Base-by-base conservation (phyloP, 2,113 vertebrate species). In the Columba janthina region DNA sequence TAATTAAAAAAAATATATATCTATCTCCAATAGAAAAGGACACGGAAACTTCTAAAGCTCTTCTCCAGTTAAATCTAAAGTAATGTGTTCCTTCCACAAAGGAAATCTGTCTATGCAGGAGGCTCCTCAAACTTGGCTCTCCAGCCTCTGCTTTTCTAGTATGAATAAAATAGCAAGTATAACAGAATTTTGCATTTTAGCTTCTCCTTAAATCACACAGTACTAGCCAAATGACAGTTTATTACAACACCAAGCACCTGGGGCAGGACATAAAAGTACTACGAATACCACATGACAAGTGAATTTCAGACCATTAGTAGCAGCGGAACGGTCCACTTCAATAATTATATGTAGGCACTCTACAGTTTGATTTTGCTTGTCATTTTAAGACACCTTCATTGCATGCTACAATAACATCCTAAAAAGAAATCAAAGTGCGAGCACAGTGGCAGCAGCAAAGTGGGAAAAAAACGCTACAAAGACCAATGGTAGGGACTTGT, bases 21-120 rank as follows among this genome's bases (percentile, higher is more conserved):
- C 20, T 6, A 32, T 57, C 6, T 60, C n/a, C 21, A 78, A 32
- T 16, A 69, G 38, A 72, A 90, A 74, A 78, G 13, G 16, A 32
- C 31, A 62, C 0, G 8, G 11, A 82, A 85, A 72, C 34, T 89
- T 86, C 20, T 71, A 56, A 56, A 78, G 24, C 4, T 31, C 6
- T 69, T 72, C 78, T 50, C 25, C 40, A 72, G 10, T 50, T 77
- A 51, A 51, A 81, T 24, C 18, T 38, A 36, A 93, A 72, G 31
- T 9, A 62, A 32, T 0, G 4, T 0, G 0, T 15, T 66, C 12
- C 48, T 73, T 80, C 24, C 8, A 61, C 61, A 87, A 83, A 17
- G 28, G 25, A 48, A 62, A 56, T 17, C 7, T 14, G 5, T 5
- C 24, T 61, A 21, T 22, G n/a, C 7, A 82, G 16, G 10, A 91